Evolutionary conservation across 2,113 vertebrate genomes (phyloP).

Genomic region (Okapia johnstoni): DNA sequence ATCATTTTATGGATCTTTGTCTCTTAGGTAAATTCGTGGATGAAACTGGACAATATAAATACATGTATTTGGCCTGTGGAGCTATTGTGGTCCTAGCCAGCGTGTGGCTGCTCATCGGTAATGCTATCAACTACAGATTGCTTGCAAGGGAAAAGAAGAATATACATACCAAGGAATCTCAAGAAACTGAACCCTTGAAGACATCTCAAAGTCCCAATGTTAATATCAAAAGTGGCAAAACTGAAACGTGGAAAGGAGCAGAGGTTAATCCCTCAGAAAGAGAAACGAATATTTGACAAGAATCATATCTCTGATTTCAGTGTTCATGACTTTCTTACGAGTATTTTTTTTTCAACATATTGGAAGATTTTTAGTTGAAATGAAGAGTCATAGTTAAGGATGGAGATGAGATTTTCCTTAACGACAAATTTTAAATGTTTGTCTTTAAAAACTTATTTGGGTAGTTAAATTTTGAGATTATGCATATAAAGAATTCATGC

Average conservation of each 20-base stretch:
- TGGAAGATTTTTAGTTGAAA: constrained; percentile 67
- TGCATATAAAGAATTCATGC: constrained; percentile 26
- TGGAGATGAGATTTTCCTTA: constrained; percentile 61
- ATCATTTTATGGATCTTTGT: constrained; percentile 60
- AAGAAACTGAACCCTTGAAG: constrained; percentile 79
- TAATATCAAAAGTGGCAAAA: constrained; percentile 59
- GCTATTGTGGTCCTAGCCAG: constrained; percentile 88
- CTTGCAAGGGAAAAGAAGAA: constrained; percentile 87
- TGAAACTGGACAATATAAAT: constrained; percentile 91
- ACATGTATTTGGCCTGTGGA: constrained; percentile 95
- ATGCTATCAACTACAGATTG: constrained; percentile 94
- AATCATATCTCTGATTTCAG: constrained; percentile 48
- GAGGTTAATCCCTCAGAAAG: constrained; percentile 83
- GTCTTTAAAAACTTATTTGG: constrained; percentile 39
- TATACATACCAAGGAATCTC: constrained; percentile 69
- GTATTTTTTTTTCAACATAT: constrained; percentile 59
- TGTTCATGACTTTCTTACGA: constrained; percentile 69
- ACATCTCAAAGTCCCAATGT: constrained; percentile 63
- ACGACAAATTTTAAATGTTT: constrained; percentile 34
- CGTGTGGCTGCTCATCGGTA: constrained; percentile 95
- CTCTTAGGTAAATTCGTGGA: constrained; percentile 94
- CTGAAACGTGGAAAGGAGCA: not conserved
- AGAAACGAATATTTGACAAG: constrained; percentile 93
- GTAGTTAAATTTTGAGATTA: constrained; percentile 29
- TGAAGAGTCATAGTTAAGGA: constrained; percentile 60